Evolutionary conservation across 2,888 invertebrate genomes (phyloP).

Genomic region (Caenorhabditis sp.): DNA sequence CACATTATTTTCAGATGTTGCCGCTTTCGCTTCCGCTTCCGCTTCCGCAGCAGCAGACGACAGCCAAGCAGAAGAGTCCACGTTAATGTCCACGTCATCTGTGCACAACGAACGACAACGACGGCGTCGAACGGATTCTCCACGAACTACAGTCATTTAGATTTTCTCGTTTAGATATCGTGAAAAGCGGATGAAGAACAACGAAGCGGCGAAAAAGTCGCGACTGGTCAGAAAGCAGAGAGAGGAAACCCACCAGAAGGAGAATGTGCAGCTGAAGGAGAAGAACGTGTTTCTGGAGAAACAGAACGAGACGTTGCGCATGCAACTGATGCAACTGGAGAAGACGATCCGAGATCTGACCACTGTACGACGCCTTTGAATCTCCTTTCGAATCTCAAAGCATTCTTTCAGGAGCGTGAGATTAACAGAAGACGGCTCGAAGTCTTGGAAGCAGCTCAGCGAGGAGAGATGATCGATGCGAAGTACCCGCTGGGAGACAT

Average conservation of each 20-base stretch:
- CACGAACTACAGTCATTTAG: neutral
- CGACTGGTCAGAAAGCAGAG: slow-evolving; percentile 58
- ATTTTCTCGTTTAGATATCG: slow-evolving; percentile 48
- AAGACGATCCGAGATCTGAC: neutral
- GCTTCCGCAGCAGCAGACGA: too few species aligned
- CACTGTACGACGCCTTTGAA: neutral
- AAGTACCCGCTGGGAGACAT: too few species aligned
- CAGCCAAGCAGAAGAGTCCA: too few species aligned
- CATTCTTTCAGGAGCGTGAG: too few species aligned
- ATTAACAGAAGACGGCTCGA: too few species aligned
- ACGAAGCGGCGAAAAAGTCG: slow-evolving; percentile 72
- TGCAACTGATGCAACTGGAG: neutral
- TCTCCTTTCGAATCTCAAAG: too few species aligned
- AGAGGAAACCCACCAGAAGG: too few species aligned
- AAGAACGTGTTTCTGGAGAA: neutral
- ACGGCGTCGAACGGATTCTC: neutral
- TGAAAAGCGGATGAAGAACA: slow-evolving; percentile 65
- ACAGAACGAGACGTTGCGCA: neutral
- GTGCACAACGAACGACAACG: too few species aligned
- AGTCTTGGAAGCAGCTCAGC: too few species aligned
- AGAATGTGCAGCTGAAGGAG: slow-evolving; percentile 8
- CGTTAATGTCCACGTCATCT: neutral
- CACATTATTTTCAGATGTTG: too few species aligned
- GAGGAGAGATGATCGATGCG: too few species aligned
- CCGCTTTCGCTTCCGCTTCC: too few species aligned